Evolutionary conservation across 1,140 invertebrate genomes (phyloP).

Genomic region (Drosophila teissieri): DNA sequence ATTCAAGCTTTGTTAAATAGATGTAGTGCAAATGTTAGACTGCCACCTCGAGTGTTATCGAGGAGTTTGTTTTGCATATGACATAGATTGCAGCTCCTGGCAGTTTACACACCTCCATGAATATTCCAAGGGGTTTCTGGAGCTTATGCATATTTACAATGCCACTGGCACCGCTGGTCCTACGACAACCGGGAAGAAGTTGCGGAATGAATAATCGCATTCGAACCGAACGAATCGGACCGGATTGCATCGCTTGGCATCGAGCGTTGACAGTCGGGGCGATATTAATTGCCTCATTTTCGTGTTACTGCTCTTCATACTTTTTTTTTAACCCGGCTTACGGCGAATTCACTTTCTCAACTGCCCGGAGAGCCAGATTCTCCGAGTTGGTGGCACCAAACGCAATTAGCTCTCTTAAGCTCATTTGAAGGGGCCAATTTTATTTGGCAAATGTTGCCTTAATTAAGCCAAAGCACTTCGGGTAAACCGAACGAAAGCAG

Average conservation of each 20-base stretch:
- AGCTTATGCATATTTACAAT: constrained; percentile 42
- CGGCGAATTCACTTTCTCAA: constrained; percentile 54
- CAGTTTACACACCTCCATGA: constrained; percentile 25
- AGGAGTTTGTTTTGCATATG: constrained; percentile 56
- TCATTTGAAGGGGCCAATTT: constrained; percentile 65
- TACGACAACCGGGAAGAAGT: constrained; percentile 45
- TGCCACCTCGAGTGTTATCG: constrained; percentile 14
- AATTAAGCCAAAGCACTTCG: constrained; percentile 67
- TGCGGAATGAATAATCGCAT: constrained; percentile 13
- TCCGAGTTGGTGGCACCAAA: constrained; percentile 30
- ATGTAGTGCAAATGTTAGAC: constrained; percentile 5
- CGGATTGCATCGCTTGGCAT: constrained; percentile 11
- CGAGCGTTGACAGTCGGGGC: constrained; percentile 24
- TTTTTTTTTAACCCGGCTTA: constrained; percentile 32
- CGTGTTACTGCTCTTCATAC: constrained; percentile 6
- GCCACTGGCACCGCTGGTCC: constrained; percentile 16
- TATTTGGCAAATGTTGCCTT: constrained; percentile 73
- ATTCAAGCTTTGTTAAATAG: neutral
- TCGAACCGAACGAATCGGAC: constrained; percentile 34
- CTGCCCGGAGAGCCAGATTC: constrained; percentile 14
- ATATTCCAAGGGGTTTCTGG: constrained; percentile 15
- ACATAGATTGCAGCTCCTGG: constrained; percentile 49
- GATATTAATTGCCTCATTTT: constrained; percentile 39
- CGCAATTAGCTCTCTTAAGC: constrained; percentile 70
- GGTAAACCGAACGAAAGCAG: constrained; percentile 55